These are phyloP conservation scores for Nyctibius grandis DNA, from an alignment of 2,797 vertebrate species.

Conservation along the genomic window DNA sequence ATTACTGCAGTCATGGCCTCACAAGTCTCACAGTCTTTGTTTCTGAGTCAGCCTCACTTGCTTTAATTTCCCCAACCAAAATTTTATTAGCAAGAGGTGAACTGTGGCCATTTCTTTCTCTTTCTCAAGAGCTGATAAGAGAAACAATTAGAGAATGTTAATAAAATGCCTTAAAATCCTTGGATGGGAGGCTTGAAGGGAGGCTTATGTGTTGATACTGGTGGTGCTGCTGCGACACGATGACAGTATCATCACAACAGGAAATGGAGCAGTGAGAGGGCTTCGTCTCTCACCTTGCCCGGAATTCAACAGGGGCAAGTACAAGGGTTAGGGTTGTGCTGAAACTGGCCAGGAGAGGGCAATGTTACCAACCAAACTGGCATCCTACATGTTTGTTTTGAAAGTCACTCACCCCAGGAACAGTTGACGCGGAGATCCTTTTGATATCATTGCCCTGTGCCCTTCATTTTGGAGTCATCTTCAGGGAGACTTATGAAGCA, in stretches of 20 bases:
- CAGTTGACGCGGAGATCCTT: not conserved
- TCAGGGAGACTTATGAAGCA: not conserved
- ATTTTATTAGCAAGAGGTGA: not conserved
- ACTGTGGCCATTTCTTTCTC: not conserved
- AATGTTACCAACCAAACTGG: not conserved
- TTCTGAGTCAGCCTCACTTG: not conserved
- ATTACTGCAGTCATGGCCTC: not conserved
- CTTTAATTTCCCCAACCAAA: not conserved
- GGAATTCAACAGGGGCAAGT: not conserved
- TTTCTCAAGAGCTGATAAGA: not conserved
- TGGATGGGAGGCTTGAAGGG: not conserved
- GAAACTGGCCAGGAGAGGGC: constrained; percentile 46
- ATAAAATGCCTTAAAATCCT: not conserved
- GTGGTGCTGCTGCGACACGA: not conserved
- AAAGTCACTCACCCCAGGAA: not conserved
- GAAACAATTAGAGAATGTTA: not conserved
- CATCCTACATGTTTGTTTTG: not conserved
- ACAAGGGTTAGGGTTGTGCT: not conserved
- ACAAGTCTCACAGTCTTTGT: not conserved
- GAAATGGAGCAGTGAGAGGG: not conserved
- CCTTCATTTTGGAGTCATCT: not conserved
- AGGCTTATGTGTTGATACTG: not conserved
- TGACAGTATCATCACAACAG: not conserved
- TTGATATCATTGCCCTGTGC: not conserved
- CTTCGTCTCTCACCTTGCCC: not conserved